phyloP scores from a whole-genome alignment of 2,113 vertebrate genomes.

The Fulica atra region DNA sequence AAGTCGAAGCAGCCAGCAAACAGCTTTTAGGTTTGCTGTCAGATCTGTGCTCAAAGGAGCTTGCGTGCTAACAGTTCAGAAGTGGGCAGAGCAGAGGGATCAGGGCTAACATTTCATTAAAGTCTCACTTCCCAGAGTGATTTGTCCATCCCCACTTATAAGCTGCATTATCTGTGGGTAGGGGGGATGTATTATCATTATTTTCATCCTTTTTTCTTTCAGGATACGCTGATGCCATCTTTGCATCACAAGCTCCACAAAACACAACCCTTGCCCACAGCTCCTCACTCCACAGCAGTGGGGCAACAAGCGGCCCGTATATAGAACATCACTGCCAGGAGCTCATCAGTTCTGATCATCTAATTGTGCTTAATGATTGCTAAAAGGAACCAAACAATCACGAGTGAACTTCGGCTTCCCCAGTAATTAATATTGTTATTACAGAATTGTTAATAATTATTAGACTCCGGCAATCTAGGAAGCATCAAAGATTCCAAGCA shows the following conservation, averaged over 20 bases:
- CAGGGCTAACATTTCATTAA: background rate
- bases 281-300: background rate
- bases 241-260: background rate
- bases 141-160: background rate
- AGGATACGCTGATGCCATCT: background rate
- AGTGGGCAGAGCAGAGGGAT: background rate
- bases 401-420: background rate
- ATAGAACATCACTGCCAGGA: background rate
- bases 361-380: slow-evolving; percentile 56
- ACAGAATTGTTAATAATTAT: slow-evolving; percentile 21
- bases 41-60: accelerated
- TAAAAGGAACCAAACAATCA: slow-evolving; percentile 59
- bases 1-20: background rate
- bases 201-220: background rate
- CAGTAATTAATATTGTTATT: slow-evolving; percentile 16
- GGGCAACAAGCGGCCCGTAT: background rate
- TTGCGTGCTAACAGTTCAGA: background rate
- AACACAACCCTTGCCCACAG: background rate
- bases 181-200: background rate
- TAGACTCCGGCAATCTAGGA: slow-evolving; percentile 1
- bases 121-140: background rate
- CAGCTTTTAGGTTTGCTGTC: background rate
- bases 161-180: background rate
- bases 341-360: slow-evolving; percentile 29
- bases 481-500: background rate